phyloP scores from a whole-genome alignment of 2,797 vertebrate genomes.

The Anabas testudineus region DNA sequence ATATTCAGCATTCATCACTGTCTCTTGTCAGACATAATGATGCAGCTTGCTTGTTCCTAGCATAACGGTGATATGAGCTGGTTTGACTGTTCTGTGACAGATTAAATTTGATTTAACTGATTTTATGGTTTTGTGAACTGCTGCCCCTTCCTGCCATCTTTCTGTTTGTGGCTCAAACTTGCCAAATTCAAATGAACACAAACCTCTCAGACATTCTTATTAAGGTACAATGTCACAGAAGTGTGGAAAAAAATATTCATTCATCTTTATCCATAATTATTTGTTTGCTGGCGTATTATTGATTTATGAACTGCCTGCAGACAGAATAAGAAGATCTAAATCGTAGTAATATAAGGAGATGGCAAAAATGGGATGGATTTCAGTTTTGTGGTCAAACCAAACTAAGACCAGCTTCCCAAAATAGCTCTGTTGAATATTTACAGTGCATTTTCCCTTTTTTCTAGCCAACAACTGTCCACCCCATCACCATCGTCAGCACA shows the following conservation, averaged over 20 bases:
- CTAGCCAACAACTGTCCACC: slow-evolving; percentile 31
- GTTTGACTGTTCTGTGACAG: slow-evolving; percentile 6
- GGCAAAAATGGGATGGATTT: slow-evolving; percentile 33
- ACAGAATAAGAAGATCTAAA: neutral
- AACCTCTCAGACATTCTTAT: neutral
- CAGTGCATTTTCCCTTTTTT: slow-evolving; percentile 39
- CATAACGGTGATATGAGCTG: neutral
- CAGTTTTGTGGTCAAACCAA: slow-evolving; percentile 41
- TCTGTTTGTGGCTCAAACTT: slow-evolving; percentile 9
- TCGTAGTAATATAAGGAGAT: neutral
- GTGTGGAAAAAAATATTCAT: too few relatives aligned
- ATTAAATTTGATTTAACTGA: slow-evolving; percentile 9
- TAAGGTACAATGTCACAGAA: neutral
- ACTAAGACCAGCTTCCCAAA: slow-evolving; percentile 33
- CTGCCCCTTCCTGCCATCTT: neutral
- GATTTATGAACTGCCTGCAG: neutral
- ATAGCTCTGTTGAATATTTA: slow-evolving; percentile 48
- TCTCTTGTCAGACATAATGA: slow-evolving; percentile 2
- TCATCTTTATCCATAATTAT: neutral
- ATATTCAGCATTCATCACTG: neutral
- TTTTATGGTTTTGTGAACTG: neutral
- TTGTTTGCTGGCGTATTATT: neutral
- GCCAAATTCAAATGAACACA: slow-evolving; percentile 14
- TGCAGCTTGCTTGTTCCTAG: neutral
- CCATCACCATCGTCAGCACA: slow-evolving; percentile 59